Percentiles rank a stretch among this genome's conserved stretches.
phyloP scores from a whole-genome alignment of 2,113 vertebrate species.

The chimpanzee (Pan troglodytes) region NHGRI_mPanTro3-v2.1_pri NC_072415.2:64492001-64492500 shows the following conservation, averaged over 20 bases:
- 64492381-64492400: background rate
- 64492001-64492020: background rate
- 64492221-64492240: background rate
- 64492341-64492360: background rate
- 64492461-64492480: background rate
- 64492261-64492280: background rate
- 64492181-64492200: background rate
- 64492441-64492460: background rate
- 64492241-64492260: background rate
- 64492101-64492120: background rate
- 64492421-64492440: background rate
- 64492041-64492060: background rate
- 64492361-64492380: background rate
- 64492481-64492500: background rate
- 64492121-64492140: background rate
- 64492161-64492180: rapidly evolving
- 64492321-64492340: background rate
- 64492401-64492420: background rate
- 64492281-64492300: background rate
- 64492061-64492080: background rate
- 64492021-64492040: background rate
- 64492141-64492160: background rate
- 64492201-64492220: rapidly evolving
- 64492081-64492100: background rate
- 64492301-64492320: background rate